phyloP scores from a whole-genome alignment of 1,140 invertebrate genomes.

The Drosophila mojavensis region DNA sequence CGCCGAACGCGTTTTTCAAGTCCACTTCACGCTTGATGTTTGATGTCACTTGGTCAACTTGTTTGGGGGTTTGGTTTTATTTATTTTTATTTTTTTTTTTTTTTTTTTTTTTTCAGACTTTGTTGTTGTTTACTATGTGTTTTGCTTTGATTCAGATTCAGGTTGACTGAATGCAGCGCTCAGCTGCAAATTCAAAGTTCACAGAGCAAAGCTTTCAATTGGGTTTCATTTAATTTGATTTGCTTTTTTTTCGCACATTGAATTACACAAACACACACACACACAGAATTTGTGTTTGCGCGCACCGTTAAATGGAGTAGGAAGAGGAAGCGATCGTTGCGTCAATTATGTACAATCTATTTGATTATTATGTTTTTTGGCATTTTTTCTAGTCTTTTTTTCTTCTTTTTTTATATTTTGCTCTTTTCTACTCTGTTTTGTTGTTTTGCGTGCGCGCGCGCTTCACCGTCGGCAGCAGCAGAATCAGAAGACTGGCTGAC shows the following conservation, averaged over 20 bases:
- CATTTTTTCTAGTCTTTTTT: slow-evolving; percentile 35
- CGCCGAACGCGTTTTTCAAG: slow-evolving; percentile 78
- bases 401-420: slow-evolving; percentile 37
- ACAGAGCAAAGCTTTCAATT: slow-evolving; percentile 46
- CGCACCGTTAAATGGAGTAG: slow-evolving; percentile 63
- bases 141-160: slow-evolving; percentile 24
- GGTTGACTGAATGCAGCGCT: slow-evolving; percentile 2
- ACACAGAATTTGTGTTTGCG: slow-evolving; percentile 25
- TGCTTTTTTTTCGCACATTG: slow-evolving; percentile 24
- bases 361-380: slow-evolving; percentile 41
- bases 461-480: slow-evolving; percentile 69
- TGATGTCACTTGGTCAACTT: slow-evolving; percentile 43
- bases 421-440: slow-evolving; percentile 25
- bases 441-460: slow-evolving; percentile 63
- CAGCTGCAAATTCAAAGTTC: slow-evolving; percentile 20
- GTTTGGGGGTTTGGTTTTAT: slow-evolving; percentile 19
- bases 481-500: slow-evolving; percentile 78
- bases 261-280: slow-evolving; percentile 4
- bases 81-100: neutral
- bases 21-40: slow-evolving; percentile 56
- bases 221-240: slow-evolving; percentile 45
- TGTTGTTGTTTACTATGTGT: slow-evolving; percentile 12
- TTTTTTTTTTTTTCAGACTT: neutral
- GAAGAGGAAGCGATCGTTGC: slow-evolving; percentile 49
- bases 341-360: slow-evolving; percentile 35